A percentile compares a stretch with the other conserved stretches of the same genome.
Conservation (phyloP, 2,113 vertebrate species). For the Peromyscus maniculatus region DNA sequence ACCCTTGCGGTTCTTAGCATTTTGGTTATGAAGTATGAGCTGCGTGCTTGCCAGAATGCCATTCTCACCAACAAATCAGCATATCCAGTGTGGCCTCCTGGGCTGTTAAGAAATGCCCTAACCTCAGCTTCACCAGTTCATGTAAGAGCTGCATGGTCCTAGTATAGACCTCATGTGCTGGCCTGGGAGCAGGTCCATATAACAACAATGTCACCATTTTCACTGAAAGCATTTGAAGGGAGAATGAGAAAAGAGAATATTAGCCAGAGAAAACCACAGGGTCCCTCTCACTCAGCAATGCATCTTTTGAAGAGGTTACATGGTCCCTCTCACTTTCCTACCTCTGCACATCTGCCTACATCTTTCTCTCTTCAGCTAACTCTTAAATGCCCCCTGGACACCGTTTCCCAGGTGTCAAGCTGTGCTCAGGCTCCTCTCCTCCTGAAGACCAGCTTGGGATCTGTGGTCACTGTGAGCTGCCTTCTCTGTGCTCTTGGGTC, state of each 20-base stretch:
- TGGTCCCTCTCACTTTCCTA: accelerated
- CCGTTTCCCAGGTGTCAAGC: neutral
- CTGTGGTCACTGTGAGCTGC: neutral
- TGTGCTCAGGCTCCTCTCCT: neutral
- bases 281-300: neutral
- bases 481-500: neutral
- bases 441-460: neutral
- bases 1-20: neutral
- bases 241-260: neutral
- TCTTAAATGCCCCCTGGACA: neutral
- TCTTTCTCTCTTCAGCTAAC: neutral
- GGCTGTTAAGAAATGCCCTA: neutral
- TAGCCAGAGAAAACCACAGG: neutral
- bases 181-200: neutral
- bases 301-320: neutral
- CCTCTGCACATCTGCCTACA: neutral
- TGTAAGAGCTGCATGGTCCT: neutral
- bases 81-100: neutral
- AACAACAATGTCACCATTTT: neutral
- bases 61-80: neutral
- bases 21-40: neutral
- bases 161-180: neutral
- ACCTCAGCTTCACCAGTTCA: neutral
- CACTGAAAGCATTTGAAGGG: neutral
- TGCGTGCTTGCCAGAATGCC: neutral